Base-by-base conservation (phyloP, 2,797 vertebrate genomes). In the Fistularia commersonii region DNA sequence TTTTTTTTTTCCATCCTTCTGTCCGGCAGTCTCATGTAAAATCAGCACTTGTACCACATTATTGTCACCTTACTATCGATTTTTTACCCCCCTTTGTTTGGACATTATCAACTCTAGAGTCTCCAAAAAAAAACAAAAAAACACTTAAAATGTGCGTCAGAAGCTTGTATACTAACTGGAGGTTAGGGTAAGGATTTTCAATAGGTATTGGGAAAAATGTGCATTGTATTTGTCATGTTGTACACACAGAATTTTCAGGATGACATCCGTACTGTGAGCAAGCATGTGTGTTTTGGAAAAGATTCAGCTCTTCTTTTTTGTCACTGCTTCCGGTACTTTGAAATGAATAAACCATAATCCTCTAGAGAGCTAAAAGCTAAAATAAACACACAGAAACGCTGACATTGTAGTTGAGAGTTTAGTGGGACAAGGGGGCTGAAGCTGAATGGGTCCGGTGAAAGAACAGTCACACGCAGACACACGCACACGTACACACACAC, bases 311-410 rank as follows among this genome's bases (percentile, higher is more conserved):
- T 42, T 60, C 73, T 50, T 70, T 71, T 79, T 42, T 68, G 64
- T 61, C 31, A n/a, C 61, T 7, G 52, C 66, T 85, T 80, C 80
- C 82, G 76, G 78, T 48, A 79, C 75, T 81, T 79, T 86, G 74
- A 80, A 82, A 69, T 63, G 76, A 82, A 75, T 64, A 66, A 74
- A 72, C 61, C 72, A 47, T 79, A 76, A 83, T 78, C 82, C 72
- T 66, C 69, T 54, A 47, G 70, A 76, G 61, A 72, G 69, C 52
- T 59, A 49, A 65, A 66, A 61, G 62, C 74, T 76, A 70, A 75
- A 76, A 76, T 51, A 72, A 76, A 79, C 78, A 76, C 54, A 66
- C 51, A 38, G 69, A 81, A 84, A 81, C 47, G 84, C 83, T 85
- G 86, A 88, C 80, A 54, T 48, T 43, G 77, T 60, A 11, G 63